Evolutionary conservation across 2,888 invertebrate species (phyloP), one percentile per base, ranked within the genome.

Genomic region (Oxytorus armatus): DNA sequence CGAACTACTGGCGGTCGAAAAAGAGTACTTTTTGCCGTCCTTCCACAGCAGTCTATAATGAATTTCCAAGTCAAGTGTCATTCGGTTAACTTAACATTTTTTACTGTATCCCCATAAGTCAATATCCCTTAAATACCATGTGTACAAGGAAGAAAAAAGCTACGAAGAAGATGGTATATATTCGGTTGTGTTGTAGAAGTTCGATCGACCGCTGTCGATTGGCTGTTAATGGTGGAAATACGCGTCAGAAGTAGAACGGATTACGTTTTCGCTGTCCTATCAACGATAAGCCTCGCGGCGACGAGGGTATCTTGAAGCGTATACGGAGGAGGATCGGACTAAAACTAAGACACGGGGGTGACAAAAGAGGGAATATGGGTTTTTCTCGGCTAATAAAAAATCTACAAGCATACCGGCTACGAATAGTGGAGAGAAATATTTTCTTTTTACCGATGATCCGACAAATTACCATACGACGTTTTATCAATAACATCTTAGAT

Each of bases 281-380:
- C 18, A 57, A 47, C 33, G 39, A 57, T 57, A 69, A 57, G 14
- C 47, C 57, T 33, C 29, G 8, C 42, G 42, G 39, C 16, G 55
- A 70, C 69, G 47, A 25, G 18, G 57, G 21, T 53, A 36, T 42
- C 53, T 10, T 14, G 23, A 51, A 51, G 36, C 10, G 23, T 10
- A 51, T 8, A 3, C 11, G 51, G 11, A 23, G 18, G 0, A 3
- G n/a, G n/a, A 16, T 16, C 8, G 55, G 0, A 33, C 8, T 33
- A 14, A 55, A 55, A 55, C 7, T 7, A 8, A 33, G 55, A 33
- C 55, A 16, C 55, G n/a, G n/a, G 53, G 25, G 53, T 11, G 5
- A 3, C 16, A 47, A 47, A 47, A 14, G 44, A 16, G 10, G 1
- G 36, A 8, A 36, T 36, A 36, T 8, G 8, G 36, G n/a, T n/a